Base-by-base conservation (phyloP, 2,888 invertebrate genomes). In the Orchesella flavescens region DNA sequence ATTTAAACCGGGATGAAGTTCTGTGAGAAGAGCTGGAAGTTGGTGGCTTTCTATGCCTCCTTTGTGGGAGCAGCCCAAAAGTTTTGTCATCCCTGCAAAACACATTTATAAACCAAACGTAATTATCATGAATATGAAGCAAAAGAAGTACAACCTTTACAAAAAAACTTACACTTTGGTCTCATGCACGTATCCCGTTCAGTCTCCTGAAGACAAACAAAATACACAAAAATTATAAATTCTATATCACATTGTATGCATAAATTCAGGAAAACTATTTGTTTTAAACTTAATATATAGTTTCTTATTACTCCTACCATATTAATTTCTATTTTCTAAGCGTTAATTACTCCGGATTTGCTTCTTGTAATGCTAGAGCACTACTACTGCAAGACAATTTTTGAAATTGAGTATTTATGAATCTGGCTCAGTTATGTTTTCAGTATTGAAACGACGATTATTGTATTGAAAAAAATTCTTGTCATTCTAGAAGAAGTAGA, bases 51-150 rank as follows among this genome's bases (percentile, higher is more conserved):
- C 13, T 0, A 82, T 82, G 19, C 82, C 82, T 13, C 82, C 82
- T 65, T 71, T 17, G 5, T 24, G 12, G 1, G 71, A 69, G 19
- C 82, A 82, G 24, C 76, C 75, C n/a, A 82, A 21, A 4, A 82
- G 65, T 17, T 75, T 82, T 24, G 82, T 82, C 82, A 82, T 82
- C 82, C 82, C 82, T 82, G 53, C 19, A 15, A 55, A 57, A 74
- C 59, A 72, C n/a, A 72, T 15, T 1, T 55, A 59, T 49, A n/a
- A 12, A 44, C 44, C 12, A 57, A 23, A 55, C n/a, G 7, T 53
- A 4, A 17, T 12, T 57, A n/a, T 7, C 24, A 73, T 61, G 43
- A n/a, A 59, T n/a, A 44, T 15, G 12, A 0, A 4, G 19, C 7
- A 24, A 7, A 55, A 53, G 13, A 53, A 5, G 53, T 13, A n/a